Conservation (phyloP, 2,888 invertebrate species). For the Odontocolon sp. region DNA sequence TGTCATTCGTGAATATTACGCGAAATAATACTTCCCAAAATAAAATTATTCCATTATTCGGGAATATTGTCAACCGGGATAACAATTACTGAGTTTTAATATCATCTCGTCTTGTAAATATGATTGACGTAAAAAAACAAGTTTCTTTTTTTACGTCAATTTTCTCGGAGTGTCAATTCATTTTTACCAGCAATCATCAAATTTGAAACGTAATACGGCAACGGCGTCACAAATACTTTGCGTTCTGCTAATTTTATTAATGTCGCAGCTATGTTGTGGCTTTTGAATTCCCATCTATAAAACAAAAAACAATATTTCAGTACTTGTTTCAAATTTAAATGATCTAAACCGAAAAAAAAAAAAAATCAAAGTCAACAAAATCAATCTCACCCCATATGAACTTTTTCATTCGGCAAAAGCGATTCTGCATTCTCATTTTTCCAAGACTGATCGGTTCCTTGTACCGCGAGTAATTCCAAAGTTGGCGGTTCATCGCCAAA, state of each 20-base stretch:
- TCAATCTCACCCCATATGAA: slow-evolving; percentile 65
- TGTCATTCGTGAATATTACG: neutral
- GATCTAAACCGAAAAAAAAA: no score
- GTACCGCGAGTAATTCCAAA: slow-evolving; percentile 68
- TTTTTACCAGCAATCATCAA: slow-evolving; percentile 71
- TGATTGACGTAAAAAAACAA: neutral
- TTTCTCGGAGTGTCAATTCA: slow-evolving; percentile 62
- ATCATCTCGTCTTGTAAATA: neutral
- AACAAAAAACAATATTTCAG: slow-evolving; percentile 1
- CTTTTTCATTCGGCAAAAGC: slow-evolving; percentile 58
- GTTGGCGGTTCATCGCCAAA: slow-evolving; percentile 70
- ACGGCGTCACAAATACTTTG: slow-evolving; percentile 67
- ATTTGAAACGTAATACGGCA: slow-evolving; percentile 72
- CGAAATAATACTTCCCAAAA: neutral
- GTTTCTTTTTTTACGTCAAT: slow-evolving; percentile 1
- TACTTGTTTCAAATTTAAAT: no score
- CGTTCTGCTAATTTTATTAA: slow-evolving; percentile 68
- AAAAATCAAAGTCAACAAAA: neutral
- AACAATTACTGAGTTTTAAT: neutral
- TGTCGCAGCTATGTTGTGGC: slow-evolving; percentile 67
- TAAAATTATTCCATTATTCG: neutral
- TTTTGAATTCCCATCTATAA: slow-evolving; percentile 75
- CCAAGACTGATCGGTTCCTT: slow-evolving; percentile 62
- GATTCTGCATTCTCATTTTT: slow-evolving; percentile 52
- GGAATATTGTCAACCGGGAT: neutral